Evolutionary conservation across 2,113 vertebrate genomes (phyloP), one percentile per base, ranked within the genome.

Genomic region (Oceanites oceanicus): DNA sequence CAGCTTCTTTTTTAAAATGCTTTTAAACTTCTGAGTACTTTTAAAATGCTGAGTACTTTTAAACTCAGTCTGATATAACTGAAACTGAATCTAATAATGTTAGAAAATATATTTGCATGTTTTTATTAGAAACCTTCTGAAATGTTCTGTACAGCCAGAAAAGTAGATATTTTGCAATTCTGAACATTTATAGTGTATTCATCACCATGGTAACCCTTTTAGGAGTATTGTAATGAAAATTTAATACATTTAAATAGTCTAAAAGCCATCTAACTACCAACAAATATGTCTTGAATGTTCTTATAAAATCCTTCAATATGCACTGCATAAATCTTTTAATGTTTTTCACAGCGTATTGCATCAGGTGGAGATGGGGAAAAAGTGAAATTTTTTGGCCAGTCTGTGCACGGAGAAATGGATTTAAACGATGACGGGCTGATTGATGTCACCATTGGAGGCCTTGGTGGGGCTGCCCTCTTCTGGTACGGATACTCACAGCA

Each of bases 341-440:
- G 15, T 9, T 70, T 96, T 96, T 95, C 53, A 88, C 92, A 99
- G 99, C 98, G 97, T 45, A 99, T 99, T 96, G 97, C 99, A 50
- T 99, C 99, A 56, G 99, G 99, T 45, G 99, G 99, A 27, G 99
- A 99, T 13, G 99, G 99, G 4, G 97, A 98, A 83, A 99, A 98
- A 63, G 94, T 99, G 84, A 99, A 99, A 90, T 99, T 99, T 97
- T 99, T 99, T 83, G 99, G 99, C 56, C 99, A 99, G 95, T 99
- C 99, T 71, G 99, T 99, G 74, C 99, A 99, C 8, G 99, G 99
- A 86, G 98, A 99, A 96, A 99, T 99, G 99, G 99, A 99, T 96
- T 98, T 99, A 36, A 99, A 99, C 16, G 97, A 98, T 15, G 99
- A 99, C 1, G 99, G 99, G 9, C 98, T 99, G 86, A 99, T 98